phyloP scores from a whole-genome alignment of 92 coral and sea anemone species.

The Paramuricea clavata region DNA sequence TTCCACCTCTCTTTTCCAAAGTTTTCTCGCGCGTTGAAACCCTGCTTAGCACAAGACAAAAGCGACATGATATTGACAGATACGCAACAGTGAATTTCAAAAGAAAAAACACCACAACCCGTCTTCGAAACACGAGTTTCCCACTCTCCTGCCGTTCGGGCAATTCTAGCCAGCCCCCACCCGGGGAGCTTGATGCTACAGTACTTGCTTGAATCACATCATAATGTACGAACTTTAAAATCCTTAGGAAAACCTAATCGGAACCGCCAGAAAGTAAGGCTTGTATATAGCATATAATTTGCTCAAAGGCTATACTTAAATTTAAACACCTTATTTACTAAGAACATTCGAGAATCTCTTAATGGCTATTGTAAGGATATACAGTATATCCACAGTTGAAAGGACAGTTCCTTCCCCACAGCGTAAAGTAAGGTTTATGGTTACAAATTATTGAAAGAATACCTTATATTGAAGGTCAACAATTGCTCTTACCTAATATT shows the following conservation, averaged over 20 bases:
- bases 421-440: not conserved
- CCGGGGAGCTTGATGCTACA: not conserved
- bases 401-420: not conserved
- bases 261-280: not conserved
- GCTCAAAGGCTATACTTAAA: not conserved
- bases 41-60: not conserved
- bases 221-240: not conserved
- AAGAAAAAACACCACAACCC: not conserved
- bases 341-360: too few species aligned
- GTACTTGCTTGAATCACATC: not conserved
- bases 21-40: not conserved
- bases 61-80: not conserved
- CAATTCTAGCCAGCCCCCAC: not conserved
- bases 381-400: too few species aligned
- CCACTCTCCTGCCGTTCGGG: not conserved
- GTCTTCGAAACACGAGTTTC: constrained; percentile 18
- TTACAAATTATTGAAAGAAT: not conserved
- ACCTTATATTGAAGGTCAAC: constrained; percentile 4
- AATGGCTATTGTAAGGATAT: too few species aligned
- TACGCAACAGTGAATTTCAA: constrained; percentile 6
- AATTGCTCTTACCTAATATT: not conserved
- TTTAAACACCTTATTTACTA: not conserved
- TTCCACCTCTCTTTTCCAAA: too few species aligned
- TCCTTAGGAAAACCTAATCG: constrained; percentile 15
- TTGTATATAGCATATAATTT: not conserved